Conservation (phyloP, 2,888 invertebrate species). For the Brachycybe producta region DNA sequence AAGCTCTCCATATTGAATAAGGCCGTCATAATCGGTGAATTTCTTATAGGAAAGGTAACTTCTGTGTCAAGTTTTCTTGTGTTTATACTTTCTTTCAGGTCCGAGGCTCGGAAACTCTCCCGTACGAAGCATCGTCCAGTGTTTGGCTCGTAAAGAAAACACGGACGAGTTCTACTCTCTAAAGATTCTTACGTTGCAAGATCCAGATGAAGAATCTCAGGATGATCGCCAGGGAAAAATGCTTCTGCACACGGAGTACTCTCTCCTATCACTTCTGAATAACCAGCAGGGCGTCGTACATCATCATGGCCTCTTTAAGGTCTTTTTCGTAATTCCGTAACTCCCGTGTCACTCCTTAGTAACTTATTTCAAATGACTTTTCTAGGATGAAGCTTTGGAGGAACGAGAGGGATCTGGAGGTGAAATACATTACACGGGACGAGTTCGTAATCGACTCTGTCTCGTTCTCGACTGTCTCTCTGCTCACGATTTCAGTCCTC, state of each 20-base stretch:
- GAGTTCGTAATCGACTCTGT: constrained; percentile 43
- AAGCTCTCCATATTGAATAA: not conserved
- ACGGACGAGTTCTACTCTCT: constrained; percentile 57
- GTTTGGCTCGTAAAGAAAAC: constrained; percentile 53
- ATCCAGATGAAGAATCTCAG: constrained; percentile 48
- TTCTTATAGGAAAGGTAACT: not conserved
- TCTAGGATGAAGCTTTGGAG: constrained; percentile 54
- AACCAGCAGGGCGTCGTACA: constrained; percentile 59
- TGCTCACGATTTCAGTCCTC: constrained; percentile 48
- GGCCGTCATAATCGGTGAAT: no score
- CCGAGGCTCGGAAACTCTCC: constrained; percentile 57
- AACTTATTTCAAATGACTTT: constrained; percentile 11
- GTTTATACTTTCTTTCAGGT: constrained; percentile 34
- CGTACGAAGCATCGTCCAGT: constrained; percentile 61
- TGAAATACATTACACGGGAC: constrained; percentile 30
- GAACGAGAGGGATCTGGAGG: constrained; percentile 41
- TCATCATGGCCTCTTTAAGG: constrained; percentile 63
- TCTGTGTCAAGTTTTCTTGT: not conserved
- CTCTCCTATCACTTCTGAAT: constrained; percentile 51
- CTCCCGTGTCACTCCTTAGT: not conserved
- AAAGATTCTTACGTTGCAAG: constrained; percentile 39
- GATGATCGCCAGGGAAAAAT: constrained; percentile 66
- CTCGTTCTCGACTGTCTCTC: constrained; percentile 59
- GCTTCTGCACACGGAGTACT: constrained; percentile 61
- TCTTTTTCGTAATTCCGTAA: constrained; percentile 27